Percentiles rank a stretch among this genome's conserved stretches.
Evolutionary conservation across 2,888 invertebrate genomes (phyloP).

Genomic region (Nycteola revayana): DNA sequence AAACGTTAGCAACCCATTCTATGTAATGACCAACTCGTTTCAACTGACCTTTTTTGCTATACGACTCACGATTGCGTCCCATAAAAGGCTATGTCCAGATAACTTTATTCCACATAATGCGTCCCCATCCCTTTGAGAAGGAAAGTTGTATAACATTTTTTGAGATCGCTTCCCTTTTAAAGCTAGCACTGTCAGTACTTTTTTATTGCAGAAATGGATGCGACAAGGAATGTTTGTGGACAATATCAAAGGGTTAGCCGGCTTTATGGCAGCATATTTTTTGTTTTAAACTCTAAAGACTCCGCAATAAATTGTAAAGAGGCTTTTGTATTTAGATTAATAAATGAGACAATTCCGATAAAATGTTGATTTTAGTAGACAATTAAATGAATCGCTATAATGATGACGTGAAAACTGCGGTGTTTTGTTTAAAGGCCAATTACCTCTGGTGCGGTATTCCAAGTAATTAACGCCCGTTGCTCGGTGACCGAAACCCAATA

Average conservation of each 20-base stretch:
- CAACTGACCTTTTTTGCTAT: conserved; percentile 63
- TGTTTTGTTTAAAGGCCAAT: conserved; percentile 48
- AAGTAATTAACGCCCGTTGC: conserved; percentile 54
- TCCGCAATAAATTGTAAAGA: conserved; percentile 19
- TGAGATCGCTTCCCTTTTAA: conserved; percentile 68
- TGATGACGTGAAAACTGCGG: conserved; percentile 3
- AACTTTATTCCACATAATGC: conserved; percentile 76
- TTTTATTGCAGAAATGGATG: conserved; percentile 65
- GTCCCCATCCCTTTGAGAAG: conserved; percentile 73
- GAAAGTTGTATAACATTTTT: conserved; percentile 76
- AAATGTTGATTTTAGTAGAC: not conserved
- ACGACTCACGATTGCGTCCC: conserved; percentile 56
- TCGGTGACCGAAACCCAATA: conserved; percentile 54
- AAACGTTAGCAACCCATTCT: conserved; percentile 60
- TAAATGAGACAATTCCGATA: not conserved
- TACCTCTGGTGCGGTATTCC: conserved; percentile 51
- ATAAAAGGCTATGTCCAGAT: conserved; percentile 78
- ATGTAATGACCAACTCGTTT: conserved; percentile 63
- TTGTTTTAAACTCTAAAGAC: conserved; percentile 35
- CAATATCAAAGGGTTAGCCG: conserved; percentile 62
- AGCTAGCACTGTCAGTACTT: conserved; percentile 47
- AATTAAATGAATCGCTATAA: not conserved
- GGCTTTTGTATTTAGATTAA: conserved; percentile 13
- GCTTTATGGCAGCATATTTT: conserved; percentile 49
- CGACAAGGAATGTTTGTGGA: conserved; percentile 44